Base-by-base conservation (phyloP, 2,888 invertebrate species). In the Drosophila testacea region DNA sequence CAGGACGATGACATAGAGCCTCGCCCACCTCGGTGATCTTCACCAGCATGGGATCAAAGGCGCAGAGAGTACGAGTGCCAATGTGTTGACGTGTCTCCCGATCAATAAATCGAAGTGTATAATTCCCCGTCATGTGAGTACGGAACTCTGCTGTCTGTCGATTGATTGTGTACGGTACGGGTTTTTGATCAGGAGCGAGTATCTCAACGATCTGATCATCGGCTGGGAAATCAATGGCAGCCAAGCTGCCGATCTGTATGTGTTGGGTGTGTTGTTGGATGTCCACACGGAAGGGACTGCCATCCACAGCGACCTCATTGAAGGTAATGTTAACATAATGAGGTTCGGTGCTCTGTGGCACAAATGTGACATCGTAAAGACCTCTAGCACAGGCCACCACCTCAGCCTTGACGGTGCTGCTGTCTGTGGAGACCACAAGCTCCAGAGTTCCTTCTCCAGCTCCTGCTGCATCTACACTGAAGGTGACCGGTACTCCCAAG, bases 401-500 rank as follows among this genome's bases (percentile, higher is more conserved):
- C 93, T 97, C 97, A 2, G 97, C 97, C 92, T 98, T 97, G 2
- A 98, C 97, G 2, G 98, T 97, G 57, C 97, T 96, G 16, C 97
- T 96, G 77, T 95, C 95, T 0, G 98, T 98, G 51, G 97, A 97
- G 0, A 98, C 98, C 0, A 98, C 98, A 13, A 98, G 93, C 89
- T 98, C 98, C 4, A 98, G 93, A 0, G 97, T 98, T 1, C 98
- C 98, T 92, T 98, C 97, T 0, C 98, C 98, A 2, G 98, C 98
- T 87, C 97, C 97, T 0, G 97, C 97, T 1, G 98, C 98, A 93
- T 98, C 98, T 38, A 98, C 98, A 80, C 97, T 97, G 91, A 98
- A 98, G 0, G 97, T 98, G 0, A 97, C 96, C 0, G 97, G 96
- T 85, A 97, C 96, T 4, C 97, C 97, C 9, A 97, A 94, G 0